Evolutionary conservation across 2,888 invertebrate genomes (phyloP), one percentile per base, ranked within the genome.

Genomic region (Eristalinus aeneus): DNA sequence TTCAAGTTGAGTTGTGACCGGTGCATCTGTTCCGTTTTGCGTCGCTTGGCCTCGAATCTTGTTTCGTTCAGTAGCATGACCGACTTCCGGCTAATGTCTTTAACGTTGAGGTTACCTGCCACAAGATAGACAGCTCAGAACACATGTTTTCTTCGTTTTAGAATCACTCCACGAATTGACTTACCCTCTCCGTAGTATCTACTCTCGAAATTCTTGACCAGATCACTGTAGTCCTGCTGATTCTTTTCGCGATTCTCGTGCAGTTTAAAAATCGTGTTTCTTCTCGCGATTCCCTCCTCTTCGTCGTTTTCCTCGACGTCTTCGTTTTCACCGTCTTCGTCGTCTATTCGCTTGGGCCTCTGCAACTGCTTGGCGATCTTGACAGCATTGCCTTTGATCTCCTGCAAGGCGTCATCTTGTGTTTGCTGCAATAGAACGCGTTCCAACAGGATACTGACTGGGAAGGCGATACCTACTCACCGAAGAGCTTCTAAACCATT

Each of bases 341-440:
- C 92, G 56, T 91, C 92, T 34, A 91, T 88, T 22, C 91, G 90
- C 78, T 91, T 91, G 10, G 93, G 92, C 16, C 93, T 91, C 89
- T 95, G 95, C 65, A 95, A 89, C 68, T 94, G 93, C 8, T 93
- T 91, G 0, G 94, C 95, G 69, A 95, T 94, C 88, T 94, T 94
- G n/a, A 95, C 94, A 0, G 94, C 94, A 90, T 94, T 94, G 82
- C 94, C 94, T 72, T 93, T 93, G 22, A 94, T 93, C 88, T 94
- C 93, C 27, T 93, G 93, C 65, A 94, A 93, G n/a, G 94, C 91
- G 75, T 92, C 91, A 78, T 91, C 90, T 36, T 85, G 73, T 3
- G 58, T 68, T 64, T 67, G 75, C 81, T 85, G 27, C 22, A 65
- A 53, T 6, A 0, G 64, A 9, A 32, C 0, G 10, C 10, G 12